Evolutionary conservation across 2,888 invertebrate genomes (phyloP).

Genomic region (Lysandra coridon): DNA sequence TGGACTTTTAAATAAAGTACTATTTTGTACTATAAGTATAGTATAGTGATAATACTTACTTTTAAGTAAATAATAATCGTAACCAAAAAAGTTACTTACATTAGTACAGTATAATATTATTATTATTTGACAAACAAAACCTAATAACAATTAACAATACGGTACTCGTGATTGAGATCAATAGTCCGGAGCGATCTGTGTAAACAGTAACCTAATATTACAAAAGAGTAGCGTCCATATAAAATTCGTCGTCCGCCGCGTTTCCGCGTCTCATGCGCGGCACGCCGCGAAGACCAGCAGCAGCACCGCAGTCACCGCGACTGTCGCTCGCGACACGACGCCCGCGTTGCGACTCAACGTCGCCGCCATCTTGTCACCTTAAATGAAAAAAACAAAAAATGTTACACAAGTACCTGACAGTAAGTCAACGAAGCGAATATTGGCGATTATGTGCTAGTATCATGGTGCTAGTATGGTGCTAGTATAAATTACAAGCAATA

Average conservation of each 20-base stretch:
- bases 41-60: too few species aligned
- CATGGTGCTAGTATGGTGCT: too few species aligned
- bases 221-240: slow-evolving; percentile 13
- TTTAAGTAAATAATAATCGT: not conserved
- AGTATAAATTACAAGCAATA: too few species aligned
- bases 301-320: slow-evolving; percentile 34
- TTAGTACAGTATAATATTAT: not conserved
- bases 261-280: not conserved
- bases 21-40: too few species aligned
- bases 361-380: slow-evolving; percentile 95
- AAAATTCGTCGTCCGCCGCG: not conserved
- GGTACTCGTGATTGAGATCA: not conserved
- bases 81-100: not conserved
- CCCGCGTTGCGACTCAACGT: slow-evolving; percentile 88
- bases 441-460: too few species aligned
- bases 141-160: not conserved
- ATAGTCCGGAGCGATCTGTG: not conserved
- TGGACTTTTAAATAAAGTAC: not conserved
- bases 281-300: slow-evolving; percentile 31
- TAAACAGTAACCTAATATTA: not conserved
- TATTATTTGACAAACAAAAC: not conserved
- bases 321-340: slow-evolving; percentile 35
- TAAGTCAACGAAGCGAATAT: too few species aligned
- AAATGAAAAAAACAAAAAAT: not conserved
- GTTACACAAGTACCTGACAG: too few species aligned